These are phyloP conservation scores for Mastigias papua DNA, from an alignment of 30 jellyfish, hydroid and myxozoan genomes.

Conservation along the genomic window DNA sequence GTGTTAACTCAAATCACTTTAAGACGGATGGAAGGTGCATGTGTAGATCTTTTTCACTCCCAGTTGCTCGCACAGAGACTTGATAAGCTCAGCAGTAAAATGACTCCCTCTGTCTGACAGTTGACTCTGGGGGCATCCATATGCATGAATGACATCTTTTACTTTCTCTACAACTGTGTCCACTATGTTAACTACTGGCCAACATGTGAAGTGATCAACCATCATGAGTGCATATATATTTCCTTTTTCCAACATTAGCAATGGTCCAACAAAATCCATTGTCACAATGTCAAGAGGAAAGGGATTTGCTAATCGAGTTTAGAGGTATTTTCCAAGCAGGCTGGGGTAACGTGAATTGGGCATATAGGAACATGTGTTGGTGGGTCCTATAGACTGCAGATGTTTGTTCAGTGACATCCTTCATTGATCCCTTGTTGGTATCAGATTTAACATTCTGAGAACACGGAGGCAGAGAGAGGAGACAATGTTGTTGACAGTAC, in stretches of 20 bases:
- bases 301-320: constrained; percentile 39
- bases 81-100: constrained; percentile 25
- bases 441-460: no score
- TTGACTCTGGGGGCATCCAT: no score
- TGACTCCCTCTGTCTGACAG: no score
- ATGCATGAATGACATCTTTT: constrained; percentile 39
- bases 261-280: constrained; percentile 69
- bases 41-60: no score
- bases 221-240: no score
- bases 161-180: constrained; percentile 62
- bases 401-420: no score
- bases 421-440: no score
- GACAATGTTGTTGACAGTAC: no score
- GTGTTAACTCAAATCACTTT: constrained; percentile 26
- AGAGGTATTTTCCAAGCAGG: constrained; percentile 60
- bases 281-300: constrained; percentile 55
- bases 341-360: constrained; percentile 39
- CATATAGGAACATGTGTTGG: no score
- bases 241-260: constrained; percentile 31
- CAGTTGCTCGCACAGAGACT: constrained; percentile 38
- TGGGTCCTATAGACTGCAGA: no score
- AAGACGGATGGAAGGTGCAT: constrained; percentile 65
- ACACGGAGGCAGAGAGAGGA: no score
- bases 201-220: constrained; percentile 63
- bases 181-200: constrained; percentile 61